Base-by-base conservation (phyloP, 2,797 vertebrate genomes). In the Heliangelus exortis region DNA sequence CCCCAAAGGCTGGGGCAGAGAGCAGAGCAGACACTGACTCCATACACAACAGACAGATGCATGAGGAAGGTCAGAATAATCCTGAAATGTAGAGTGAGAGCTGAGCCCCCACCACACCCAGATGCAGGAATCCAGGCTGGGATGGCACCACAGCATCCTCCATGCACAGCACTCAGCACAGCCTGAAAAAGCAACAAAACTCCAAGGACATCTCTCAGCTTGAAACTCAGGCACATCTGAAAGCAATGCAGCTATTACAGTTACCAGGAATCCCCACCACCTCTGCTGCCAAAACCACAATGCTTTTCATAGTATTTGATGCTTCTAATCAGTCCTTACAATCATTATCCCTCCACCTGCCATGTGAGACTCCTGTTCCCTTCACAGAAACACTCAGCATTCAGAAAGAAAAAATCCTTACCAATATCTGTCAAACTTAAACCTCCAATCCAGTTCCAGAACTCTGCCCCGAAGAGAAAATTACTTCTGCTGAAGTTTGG, bases 191-290 rank as follows among this genome's bases (percentile, higher is more conserved):
- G 23, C 45, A 53, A 13, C 20, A 73, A 39, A 62, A 25, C 50
- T 21, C 25, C 55, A 61, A 71, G 34, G 15, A 57, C 54, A 91
- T 26, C 68, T 77, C 61, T 45, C 66, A 91, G 6, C 74, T 15
- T 39, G 81, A 93, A 92, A 92, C 48, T 62, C 29, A 3, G 28
- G 68, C 75, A 71, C 41, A 61, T 77, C 82, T 61, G 68, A 85
- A 54, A 92, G 47, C 9, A 2, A 62, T 62, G 58, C 43, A 79
- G 65, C 61, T 59, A 66, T 28, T 65, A 54, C 19, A 63, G 61
- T 33, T 65, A 69, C 4, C 75, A 63, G 59, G 41, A 84, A 79
- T 7, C 53, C 33, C 51, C 25, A 54, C 12, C 33, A 75, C 21
- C 59, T 67, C 63, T 26, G 54, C 82, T 47, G 73, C 36, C 83